Evolutionary conservation across 1,140 invertebrate genomes (phyloP).

Genomic region (Pachypsylla venusta): DNA sequence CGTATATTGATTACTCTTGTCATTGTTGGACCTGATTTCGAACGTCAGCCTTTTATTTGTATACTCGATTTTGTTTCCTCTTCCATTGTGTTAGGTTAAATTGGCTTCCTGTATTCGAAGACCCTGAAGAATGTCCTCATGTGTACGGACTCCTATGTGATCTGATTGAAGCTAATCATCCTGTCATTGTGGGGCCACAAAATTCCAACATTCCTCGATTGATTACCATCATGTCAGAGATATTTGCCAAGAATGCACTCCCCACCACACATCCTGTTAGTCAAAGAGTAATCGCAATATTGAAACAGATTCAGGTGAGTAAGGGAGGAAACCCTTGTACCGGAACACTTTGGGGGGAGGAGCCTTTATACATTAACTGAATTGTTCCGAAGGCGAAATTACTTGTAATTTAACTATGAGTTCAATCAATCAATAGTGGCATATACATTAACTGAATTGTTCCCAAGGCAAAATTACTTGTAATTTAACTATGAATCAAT

Average conservation of each 20-base stretch:
- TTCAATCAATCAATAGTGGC: too few species aligned
- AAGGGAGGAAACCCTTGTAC: background rate
- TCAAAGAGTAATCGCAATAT: constrained; percentile 51
- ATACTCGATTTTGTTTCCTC: constrained; percentile 13
- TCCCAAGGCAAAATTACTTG: too few species aligned
- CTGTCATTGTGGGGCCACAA: constrained; percentile 62
- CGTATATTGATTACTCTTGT: too few species aligned
- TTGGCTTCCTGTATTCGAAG: constrained; percentile 92
- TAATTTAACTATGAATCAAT: too few species aligned
- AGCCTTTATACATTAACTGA: too few species aligned
- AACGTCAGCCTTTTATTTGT: too few species aligned
- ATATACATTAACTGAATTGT: too few species aligned
- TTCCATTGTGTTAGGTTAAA: constrained; percentile 44
- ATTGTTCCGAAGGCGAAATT: too few species aligned
- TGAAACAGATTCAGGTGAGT: constrained; percentile 56
- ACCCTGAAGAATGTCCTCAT: constrained; percentile 85
- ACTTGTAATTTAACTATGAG: too few species aligned
- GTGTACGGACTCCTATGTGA: constrained; percentile 93
- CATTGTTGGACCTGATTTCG: too few species aligned
- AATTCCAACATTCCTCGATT: constrained; percentile 79
- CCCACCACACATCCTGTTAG: constrained; percentile 45
- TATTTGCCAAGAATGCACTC: constrained; percentile 67
- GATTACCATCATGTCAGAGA: constrained; percentile 77
- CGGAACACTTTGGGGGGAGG: background rate
- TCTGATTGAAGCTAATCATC: constrained; percentile 82